Evolutionary conservation across 2,888 invertebrate genomes (phyloP).

Genomic region (Philonicus albiceps): DNA sequence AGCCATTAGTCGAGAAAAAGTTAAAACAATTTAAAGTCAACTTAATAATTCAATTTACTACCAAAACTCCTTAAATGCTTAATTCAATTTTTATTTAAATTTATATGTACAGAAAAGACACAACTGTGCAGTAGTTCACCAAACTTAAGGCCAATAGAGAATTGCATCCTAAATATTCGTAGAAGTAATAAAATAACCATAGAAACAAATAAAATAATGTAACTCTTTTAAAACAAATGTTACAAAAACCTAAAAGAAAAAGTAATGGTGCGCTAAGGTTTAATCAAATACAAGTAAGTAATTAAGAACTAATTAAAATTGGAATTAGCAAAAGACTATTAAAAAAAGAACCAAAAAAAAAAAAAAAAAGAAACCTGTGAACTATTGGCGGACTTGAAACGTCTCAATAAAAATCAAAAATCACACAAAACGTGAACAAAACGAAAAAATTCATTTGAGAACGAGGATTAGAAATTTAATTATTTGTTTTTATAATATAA

Average conservation of each 20-base stretch:
- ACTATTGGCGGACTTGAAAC: neutral
- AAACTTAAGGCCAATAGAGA: neutral
- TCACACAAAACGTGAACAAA: conserved; percentile 12
- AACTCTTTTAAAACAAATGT: neutral
- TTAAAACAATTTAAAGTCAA: neutral
- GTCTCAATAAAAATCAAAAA: neutral
- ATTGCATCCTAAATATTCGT: conserved; percentile 1
- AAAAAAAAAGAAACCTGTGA: neutral
- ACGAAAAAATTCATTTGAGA: neutral
- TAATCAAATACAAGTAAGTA: neutral
- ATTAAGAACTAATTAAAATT: neutral
- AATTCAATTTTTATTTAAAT: neutral
- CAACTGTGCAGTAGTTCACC: neutral
- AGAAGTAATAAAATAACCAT: neutral
- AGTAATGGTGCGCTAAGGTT: neutral
- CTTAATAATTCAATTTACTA: neutral
- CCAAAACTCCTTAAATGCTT: neutral
- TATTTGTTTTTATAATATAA: neutral
- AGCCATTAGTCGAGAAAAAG: neutral
- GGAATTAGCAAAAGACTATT: neutral
- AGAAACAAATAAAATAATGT: neutral
- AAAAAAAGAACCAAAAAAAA: neutral
- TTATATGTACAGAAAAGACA: neutral
- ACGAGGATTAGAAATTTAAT: neutral
- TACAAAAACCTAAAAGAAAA: neutral